Percentiles rank a stretch among this genome's conserved stretches.
Evolutionary conservation across 2,888 invertebrate species (phyloP).

Genomic region (Lepetodrilus schrolli): DNA sequence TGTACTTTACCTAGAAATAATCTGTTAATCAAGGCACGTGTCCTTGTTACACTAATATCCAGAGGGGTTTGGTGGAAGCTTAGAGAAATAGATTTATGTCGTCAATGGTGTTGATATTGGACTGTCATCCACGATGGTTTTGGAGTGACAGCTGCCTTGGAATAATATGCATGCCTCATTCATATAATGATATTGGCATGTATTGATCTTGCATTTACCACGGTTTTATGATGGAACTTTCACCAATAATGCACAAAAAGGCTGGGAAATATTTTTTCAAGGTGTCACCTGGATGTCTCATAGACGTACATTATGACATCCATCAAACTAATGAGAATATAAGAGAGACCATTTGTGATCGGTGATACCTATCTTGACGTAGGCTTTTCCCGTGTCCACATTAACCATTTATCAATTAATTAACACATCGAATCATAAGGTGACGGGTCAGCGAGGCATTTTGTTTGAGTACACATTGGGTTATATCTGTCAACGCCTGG

Average conservation of each 20-base stretch:
- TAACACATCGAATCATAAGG: background rate
- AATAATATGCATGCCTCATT: background rate
- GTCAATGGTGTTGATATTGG: background rate
- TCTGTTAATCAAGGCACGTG: no score
- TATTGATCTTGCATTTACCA: slow-evolving; percentile 16
- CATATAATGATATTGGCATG: background rate
- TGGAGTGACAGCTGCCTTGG: background rate
- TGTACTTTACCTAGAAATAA: no score
- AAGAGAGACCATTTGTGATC: background rate
- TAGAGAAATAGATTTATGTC: background rate
- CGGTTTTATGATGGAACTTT: background rate
- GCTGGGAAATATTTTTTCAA: background rate
- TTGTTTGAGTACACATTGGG: background rate
- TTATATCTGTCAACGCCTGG: background rate
- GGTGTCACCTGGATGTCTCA: background rate
- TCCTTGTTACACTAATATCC: no score
- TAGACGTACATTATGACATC: background rate
- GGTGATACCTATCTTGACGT: background rate
- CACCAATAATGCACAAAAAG: background rate
- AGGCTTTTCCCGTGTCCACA: background rate
- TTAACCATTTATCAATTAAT: background rate
- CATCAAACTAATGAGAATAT: background rate
- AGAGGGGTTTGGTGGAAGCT: no score
- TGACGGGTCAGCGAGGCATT: background rate
- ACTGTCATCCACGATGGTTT: background rate